These are phyloP conservation scores for Chrysomela aeneicollis DNA, from an alignment of 2,888 invertebrate species.

Conservation along the genomic window DNA sequence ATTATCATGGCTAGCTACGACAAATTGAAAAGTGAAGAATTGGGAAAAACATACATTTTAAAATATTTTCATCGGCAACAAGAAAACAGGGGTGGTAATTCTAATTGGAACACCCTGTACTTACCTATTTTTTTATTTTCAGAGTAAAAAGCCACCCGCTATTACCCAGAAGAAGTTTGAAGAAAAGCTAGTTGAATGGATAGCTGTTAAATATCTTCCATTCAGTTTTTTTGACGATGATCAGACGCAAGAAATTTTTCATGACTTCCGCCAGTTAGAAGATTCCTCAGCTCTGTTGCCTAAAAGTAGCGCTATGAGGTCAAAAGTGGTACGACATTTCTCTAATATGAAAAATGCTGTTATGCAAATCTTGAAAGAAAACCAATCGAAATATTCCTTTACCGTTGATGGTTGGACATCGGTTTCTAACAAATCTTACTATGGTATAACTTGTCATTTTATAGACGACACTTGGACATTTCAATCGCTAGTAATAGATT, in stretches of 20 bases:
- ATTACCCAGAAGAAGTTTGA: neutral
- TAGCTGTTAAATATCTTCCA: conserved; percentile 21
- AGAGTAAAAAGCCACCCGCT: conserved; percentile 12
- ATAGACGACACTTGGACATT: conserved; percentile 42
- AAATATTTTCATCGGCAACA: no score
- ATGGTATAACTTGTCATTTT: conserved; percentile 46
- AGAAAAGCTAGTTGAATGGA: conserved; percentile 19
- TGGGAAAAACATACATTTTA: no score
- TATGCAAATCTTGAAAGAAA: conserved; percentile 5
- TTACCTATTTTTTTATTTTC: conserved; percentile 2
- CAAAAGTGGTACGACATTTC: conserved; percentile 9
- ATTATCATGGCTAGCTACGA: no score
- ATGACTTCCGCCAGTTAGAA: neutral
- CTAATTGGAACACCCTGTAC: no score
- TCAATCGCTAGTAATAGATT: conserved; percentile 44
- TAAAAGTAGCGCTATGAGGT: conserved; percentile 16
- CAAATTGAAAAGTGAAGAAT: no score
- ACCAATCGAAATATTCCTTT: conserved; percentile 31
- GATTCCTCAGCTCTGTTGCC: conserved; percentile 13
- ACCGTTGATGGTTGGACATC: conserved; percentile 48
- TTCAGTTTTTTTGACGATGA: conserved; percentile 29
- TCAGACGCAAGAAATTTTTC: conserved; percentile 19
- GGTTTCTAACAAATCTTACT: conserved; percentile 39
- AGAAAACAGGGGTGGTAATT: no score
- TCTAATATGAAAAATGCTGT: conserved; percentile 10